Conservation (phyloP, 2,113 vertebrate genomes). For the Mungos mungo region DNA sequence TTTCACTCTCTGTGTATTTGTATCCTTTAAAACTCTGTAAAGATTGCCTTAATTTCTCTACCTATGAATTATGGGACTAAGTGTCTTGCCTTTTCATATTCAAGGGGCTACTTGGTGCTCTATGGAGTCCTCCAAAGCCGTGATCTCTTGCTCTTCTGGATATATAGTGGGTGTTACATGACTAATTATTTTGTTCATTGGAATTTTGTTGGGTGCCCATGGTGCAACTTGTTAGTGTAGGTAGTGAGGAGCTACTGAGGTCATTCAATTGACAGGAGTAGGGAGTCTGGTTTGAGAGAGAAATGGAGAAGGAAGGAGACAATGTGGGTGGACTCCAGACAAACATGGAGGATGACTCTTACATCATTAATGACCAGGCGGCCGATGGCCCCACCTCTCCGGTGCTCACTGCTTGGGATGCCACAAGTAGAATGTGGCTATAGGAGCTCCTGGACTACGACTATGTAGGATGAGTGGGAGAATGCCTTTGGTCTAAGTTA, state of each 20-base stretch:
- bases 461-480: too few species aligned
- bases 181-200: neutral
- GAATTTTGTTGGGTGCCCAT: neutral
- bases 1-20: constrained; percentile 40
- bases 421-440: neutral
- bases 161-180: neutral
- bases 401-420: neutral
- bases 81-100: neutral
- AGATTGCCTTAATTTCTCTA: neutral
- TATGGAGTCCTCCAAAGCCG: neutral
- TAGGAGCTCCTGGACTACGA: neutral
- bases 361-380: neutral
- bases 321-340: neutral
- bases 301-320: neutral
- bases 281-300: neutral
- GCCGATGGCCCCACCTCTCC: neutral
- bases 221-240: neutral
- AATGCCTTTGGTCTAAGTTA: neutral
- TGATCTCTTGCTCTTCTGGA: neutral
- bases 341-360: neutral
- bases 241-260: neutral
- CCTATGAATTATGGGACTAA: neutral
- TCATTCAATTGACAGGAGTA: neutral
- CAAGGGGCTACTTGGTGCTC: too few species aligned
- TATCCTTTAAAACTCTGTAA: neutral